Conservation (phyloP, 2,113 vertebrate genomes). For the Campylorhamphus procurvoides region DNA sequence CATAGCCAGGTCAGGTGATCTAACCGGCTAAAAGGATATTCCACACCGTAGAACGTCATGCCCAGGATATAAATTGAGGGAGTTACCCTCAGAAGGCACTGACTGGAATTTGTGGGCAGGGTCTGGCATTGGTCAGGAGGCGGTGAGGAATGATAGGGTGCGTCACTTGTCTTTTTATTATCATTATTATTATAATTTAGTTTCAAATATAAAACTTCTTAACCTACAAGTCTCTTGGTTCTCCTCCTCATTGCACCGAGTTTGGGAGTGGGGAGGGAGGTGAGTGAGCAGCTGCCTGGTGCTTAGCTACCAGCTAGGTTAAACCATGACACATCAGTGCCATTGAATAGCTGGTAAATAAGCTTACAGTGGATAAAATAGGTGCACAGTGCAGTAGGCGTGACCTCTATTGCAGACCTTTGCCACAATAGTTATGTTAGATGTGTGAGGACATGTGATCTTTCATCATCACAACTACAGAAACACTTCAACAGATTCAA, state of each 20-base stretch:
- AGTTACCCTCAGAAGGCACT: neutral
- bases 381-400: neutral
- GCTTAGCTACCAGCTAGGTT: neutral
- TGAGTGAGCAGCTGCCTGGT: neutral
- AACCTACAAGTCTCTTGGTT: neutral
- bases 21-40: neutral
- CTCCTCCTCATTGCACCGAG: neutral
- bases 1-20: neutral
- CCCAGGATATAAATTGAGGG: neutral
- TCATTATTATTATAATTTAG: neutral
- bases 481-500: neutral
- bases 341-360: neutral
- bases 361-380: neutral
- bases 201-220: neutral
- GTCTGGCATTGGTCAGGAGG: neutral
- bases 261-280: neutral
- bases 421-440: neutral
- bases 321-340: neutral
- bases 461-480: neutral
- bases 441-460: neutral
- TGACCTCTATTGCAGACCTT: neutral
- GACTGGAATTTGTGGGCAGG: fast-evolving
- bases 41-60: neutral
- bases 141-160: neutral
- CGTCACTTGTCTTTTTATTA: neutral